Evolutionary conservation across 1,140 invertebrate genomes (phyloP), one percentile per base, ranked within the genome.

Genomic region (Sweltsa coloradensis): DNA sequence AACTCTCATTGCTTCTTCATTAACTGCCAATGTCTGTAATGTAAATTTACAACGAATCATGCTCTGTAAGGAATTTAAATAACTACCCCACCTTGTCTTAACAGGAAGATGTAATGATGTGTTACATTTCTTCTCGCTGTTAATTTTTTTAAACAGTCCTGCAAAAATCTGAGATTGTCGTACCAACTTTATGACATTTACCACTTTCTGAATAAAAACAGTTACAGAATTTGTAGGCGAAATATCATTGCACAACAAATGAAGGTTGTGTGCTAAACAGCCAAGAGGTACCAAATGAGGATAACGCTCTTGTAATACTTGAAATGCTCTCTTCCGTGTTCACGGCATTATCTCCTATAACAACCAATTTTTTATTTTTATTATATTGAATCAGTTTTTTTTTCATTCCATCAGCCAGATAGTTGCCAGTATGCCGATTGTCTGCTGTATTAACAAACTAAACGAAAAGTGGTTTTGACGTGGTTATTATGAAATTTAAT

Each of bases 381-480:
- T 56, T 58, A 46, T 56, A 40, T 49, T 55, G 52, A 31, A 59
- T 56, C 31, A 59, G 57, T 6, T 58, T 47, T 34, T 51, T 47
- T 47, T 45, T 47, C 27, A 60, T 55, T 19, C 54, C 39, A 13
- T 55, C 41, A 24, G 55, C 42, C 5, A 59, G 44, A 27, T 55
- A 54, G 6, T 54, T 37, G 18, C 41, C 56, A 53, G 52, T 55
- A 37, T 62, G 55, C 13, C 47, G 40, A 47, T 56, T 51, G n/a
- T 21, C 45, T 44, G 45, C 53, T 21, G 52, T 52, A 23, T 45
- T 39, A 29, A 57, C 47, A n/a, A 54, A 54, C 24, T 57, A 52
- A 22, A 55, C 53, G 45, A 59, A 53, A n/a, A 60, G 51, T 49
- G 57, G 60, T 47, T 57, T 53, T 41, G 58, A 59, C 26, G 54